Percentiles rank a stretch among this genome's conserved stretches.
These are phyloP conservation scores for Acanthurus tractus DNA, from an alignment of 2,797 vertebrate species.

Conservation along the genomic window DNA sequence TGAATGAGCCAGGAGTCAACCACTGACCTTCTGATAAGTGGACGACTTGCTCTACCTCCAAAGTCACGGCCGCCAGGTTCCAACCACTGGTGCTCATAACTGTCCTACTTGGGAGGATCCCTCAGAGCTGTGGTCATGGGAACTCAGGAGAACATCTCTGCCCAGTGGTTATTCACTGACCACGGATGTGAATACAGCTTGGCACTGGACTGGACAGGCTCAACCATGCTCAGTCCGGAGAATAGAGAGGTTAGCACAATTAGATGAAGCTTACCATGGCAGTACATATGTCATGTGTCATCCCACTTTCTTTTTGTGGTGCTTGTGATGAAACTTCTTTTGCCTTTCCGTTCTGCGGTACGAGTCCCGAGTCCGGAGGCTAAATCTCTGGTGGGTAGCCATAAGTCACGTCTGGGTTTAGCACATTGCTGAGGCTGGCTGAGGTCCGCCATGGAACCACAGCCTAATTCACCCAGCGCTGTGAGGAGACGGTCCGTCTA, in stretches of 20 bases:
- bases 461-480: conserved; percentile 80
- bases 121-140: conserved; percentile 65
- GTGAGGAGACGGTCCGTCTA: conserved; percentile 83
- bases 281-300: conserved; percentile 57
- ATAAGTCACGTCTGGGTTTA: conserved; percentile 84
- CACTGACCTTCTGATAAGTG: no score
- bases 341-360: conserved; percentile 68
- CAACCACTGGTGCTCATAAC: conserved; percentile 65
- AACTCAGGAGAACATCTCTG: conserved; percentile 74
- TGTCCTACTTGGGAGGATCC: conserved; percentile 72
- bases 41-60: no score
- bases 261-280: conserved; percentile 51
- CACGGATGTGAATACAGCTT: conserved; percentile 43
- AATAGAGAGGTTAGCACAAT: conserved; percentile 43
- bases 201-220: conserved; percentile 49
- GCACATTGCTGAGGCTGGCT: conserved; percentile 82
- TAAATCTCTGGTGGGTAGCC: conserved; percentile 78
- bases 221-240: conserved; percentile 36
- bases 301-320: conserved; percentile 64
- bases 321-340: conserved; percentile 64
- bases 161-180: conserved; percentile 65
- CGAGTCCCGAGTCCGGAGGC: conserved; percentile 64
- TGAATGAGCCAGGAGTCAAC: no score
- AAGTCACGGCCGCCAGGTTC: conserved; percentile 5
- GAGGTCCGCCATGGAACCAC: conserved; percentile 81